Percentiles rank a stretch among this genome's conserved stretches.
phyloP scores from a whole-genome alignment of 2,888 invertebrate genomes.

The Cabera pusaria region DNA sequence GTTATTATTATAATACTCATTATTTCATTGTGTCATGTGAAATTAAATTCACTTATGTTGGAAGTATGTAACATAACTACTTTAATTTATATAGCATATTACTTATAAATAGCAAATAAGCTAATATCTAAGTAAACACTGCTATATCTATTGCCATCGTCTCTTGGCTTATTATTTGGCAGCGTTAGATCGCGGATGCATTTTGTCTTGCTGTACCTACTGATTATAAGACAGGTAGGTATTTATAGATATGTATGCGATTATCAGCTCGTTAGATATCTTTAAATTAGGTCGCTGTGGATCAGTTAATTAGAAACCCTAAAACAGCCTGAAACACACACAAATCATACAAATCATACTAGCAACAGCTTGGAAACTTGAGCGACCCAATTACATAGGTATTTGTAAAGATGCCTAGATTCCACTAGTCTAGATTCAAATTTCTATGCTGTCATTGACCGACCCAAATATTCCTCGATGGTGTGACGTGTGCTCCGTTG shows the following conservation, averaged over 20 bases:
- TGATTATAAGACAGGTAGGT: slow-evolving; percentile 42
- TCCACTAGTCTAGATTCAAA: slow-evolving; percentile 43
- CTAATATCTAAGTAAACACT: too few species aligned
- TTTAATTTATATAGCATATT: too few species aligned
- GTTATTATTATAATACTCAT: slow-evolving; percentile 49
- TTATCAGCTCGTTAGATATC: slow-evolving; percentile 59
- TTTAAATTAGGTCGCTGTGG: slow-evolving; percentile 64
- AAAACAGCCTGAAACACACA: too few species aligned
- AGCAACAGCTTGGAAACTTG: slow-evolving; percentile 15
- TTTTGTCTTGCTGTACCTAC: slow-evolving; percentile 58
- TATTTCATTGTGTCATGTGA: too few species aligned
- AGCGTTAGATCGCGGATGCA: slow-evolving; percentile 66
- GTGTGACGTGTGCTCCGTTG: slow-evolving; percentile 57
- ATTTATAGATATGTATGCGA: slow-evolving; percentile 57
- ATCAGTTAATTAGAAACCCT: too few species aligned
- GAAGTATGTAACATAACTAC: too few species aligned
- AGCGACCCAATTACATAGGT: slow-evolving; percentile 29
- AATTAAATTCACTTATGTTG: too few species aligned
- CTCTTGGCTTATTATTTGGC: slow-evolving; percentile 66
- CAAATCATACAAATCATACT: too few species aligned
- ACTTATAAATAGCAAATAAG: too few species aligned
- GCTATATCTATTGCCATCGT: slow-evolving; percentile 43
- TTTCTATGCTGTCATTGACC: slow-evolving; percentile 65
- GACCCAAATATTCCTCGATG: slow-evolving; percentile 63
- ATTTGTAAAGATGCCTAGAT: slow-evolving; percentile 8